These are phyloP conservation scores for Tachina grossa DNA, from an alignment of 2,888 invertebrate genomes.

Conservation along the genomic window DNA sequence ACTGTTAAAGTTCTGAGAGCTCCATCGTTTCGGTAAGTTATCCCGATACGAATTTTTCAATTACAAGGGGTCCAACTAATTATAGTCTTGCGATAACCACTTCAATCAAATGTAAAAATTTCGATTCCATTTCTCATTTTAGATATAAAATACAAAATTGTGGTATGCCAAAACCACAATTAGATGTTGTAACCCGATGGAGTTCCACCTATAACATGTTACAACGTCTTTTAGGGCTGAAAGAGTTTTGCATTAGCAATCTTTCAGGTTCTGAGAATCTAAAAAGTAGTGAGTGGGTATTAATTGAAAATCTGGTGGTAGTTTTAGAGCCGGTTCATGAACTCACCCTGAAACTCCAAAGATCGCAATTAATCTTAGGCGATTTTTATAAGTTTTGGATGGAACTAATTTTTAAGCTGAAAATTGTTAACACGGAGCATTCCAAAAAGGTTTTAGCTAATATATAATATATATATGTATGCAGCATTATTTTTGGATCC, in stretches of 20 bases:
- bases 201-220: slow-evolving; percentile 34
- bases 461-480: slow-evolving; percentile 40
- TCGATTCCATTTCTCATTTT: slow-evolving; percentile 10
- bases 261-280: slow-evolving; percentile 16
- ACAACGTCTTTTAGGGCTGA: slow-evolving; percentile 12
- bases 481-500: slow-evolving; percentile 25
- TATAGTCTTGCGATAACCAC: slow-evolving; percentile 25
- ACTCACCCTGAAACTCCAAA: slow-evolving; percentile 26
- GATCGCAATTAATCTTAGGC: slow-evolving; percentile 12
- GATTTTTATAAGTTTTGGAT: slow-evolving; percentile 37
- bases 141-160: slow-evolving; percentile 20
- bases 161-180: slow-evolving; percentile 21
- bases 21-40: slow-evolving; percentile 14
- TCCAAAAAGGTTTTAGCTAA: slow-evolving; percentile 15
- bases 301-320: slow-evolving; percentile 17
- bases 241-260: slow-evolving; percentile 29
- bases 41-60: not conserved
- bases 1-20: slow-evolving; percentile 17
- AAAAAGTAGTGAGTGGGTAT: slow-evolving; percentile 4
- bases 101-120: slow-evolving; percentile 11
- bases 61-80: slow-evolving; percentile 3
- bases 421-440: not conserved
- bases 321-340: slow-evolving; percentile 12
- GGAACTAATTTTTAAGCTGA: slow-evolving; percentile 25
- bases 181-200: slow-evolving; percentile 19